These are phyloP conservation scores for Sycophila sp. DNA, from an alignment of 1,140 invertebrate species.

Conservation along the genomic window DNA sequence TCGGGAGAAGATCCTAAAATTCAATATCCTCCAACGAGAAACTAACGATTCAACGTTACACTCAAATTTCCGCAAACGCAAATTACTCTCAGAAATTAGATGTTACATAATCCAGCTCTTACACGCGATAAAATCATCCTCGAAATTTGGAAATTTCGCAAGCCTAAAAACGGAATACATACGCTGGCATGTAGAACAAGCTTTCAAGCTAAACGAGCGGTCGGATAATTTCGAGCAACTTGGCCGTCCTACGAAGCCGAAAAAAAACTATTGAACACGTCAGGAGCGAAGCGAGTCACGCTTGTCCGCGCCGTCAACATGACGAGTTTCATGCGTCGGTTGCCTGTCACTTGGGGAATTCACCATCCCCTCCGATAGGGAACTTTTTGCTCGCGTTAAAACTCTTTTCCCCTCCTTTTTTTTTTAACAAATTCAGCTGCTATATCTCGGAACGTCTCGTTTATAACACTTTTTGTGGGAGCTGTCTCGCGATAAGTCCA, in stretches of 20 bases:
- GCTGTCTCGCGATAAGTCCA: conserved; percentile 1
- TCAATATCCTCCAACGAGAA: too few relatives aligned
- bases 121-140: not conserved
- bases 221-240: conserved; percentile 12
- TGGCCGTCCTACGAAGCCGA: not conserved
- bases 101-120: too few relatives aligned
- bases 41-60: too few relatives aligned
- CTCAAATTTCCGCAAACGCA: too few relatives aligned
- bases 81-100: too few relatives aligned
- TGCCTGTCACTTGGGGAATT: conserved; percentile 1
- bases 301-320: conserved; percentile 27
- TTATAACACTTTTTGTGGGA: not conserved
- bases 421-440: not conserved
- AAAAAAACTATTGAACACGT: conserved; percentile 11
- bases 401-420: conserved; percentile 1
- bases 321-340: conserved; percentile 31
- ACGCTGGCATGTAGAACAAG: too few relatives aligned
- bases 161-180: too few relatives aligned
- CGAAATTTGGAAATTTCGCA: not conserved
- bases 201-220: too few relatives aligned
- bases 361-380: not conserved
- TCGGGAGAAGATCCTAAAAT: too few relatives aligned
- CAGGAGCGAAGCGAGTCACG: conserved; percentile 16
- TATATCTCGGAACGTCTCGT: not conserved
- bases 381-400: conserved; percentile 18